A percentile compares a stretch with the other conserved stretches of the same genome.
These are phyloP conservation scores for Leucophora obtusa DNA, from an alignment of 2,888 invertebrate species.

Conservation along the genomic window DNA sequence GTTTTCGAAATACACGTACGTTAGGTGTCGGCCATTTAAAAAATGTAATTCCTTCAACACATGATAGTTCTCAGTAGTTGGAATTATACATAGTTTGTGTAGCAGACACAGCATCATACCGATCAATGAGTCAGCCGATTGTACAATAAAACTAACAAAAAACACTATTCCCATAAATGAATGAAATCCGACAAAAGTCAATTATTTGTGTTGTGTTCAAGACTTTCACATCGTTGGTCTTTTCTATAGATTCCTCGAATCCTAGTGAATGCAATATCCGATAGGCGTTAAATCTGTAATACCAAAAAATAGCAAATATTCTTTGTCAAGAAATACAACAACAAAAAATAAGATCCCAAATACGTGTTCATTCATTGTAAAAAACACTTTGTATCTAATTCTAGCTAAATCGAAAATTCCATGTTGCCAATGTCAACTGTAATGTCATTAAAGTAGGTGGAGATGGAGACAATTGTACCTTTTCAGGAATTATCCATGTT, in stretches of 20 bases:
- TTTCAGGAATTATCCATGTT: neutral
- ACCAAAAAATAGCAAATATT: conserved; percentile 3
- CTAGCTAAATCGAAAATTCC: neutral
- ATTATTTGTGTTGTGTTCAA: conserved; percentile 74
- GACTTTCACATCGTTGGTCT: conserved; percentile 67
- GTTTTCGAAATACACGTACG: neutral
- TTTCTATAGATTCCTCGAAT: conserved; percentile 6
- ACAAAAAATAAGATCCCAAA: neutral
- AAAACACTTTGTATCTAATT: neutral
- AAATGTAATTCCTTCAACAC: neutral
- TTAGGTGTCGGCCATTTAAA: conserved; percentile 26
- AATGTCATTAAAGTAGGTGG: neutral
- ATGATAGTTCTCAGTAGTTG: conserved; percentile 47
- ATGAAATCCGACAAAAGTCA: conserved; percentile 72
- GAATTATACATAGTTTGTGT: conserved; percentile 26
- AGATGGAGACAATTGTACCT: neutral
- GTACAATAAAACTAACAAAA: neutral
- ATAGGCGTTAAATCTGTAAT: conserved; percentile 14
- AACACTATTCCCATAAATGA: conserved; percentile 23
- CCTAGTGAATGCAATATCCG: conserved; percentile 15
- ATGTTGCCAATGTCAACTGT: neutral
- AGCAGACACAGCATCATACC: conserved; percentile 45
- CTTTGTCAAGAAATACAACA: neutral
- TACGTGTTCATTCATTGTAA: conserved; percentile 1
- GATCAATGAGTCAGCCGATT: conserved; percentile 67